phyloP scores from a whole-genome alignment of 2,797 vertebrate species.

The Phrynocephalus vlangalii region DNA sequence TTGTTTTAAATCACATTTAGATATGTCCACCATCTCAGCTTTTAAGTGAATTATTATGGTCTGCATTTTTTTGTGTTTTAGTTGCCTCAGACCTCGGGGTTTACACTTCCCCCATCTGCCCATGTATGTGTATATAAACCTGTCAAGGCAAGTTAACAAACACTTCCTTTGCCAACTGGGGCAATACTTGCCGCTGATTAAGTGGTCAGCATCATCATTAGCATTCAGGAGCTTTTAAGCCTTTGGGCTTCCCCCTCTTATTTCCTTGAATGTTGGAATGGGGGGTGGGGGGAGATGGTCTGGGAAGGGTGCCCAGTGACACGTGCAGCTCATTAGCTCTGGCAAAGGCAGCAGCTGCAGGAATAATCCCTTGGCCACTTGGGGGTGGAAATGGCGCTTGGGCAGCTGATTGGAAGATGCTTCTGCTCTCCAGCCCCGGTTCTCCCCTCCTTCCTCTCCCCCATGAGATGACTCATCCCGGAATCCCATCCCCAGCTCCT shows the following conservation, averaged over 20 bases:
- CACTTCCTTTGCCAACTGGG: background rate
- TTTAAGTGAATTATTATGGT: background rate
- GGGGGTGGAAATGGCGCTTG: conserved; percentile 30
- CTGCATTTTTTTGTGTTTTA: background rate
- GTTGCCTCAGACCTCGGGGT: background rate
- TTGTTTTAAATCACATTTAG: background rate
- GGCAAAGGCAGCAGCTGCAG: conserved; percentile 29
- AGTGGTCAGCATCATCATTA: background rate
- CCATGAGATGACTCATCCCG: conserved; percentile 27
- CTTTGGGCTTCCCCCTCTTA: background rate
- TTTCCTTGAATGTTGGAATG: background rate
- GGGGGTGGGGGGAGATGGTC: background rate
- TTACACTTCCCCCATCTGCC: background rate
- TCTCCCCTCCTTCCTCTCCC: background rate
- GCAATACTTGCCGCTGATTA: background rate
- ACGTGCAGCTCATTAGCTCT: conserved; percentile 34
- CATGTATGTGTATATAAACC: no score
- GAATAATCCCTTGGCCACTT: background rate
- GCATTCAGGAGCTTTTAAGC: background rate
- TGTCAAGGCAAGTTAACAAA: no score
- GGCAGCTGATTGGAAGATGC: conserved; percentile 33
- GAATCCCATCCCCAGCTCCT: conserved; percentile 34
- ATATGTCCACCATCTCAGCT: background rate
- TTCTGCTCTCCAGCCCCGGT: background rate
- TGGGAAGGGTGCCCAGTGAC: conserved; percentile 34